These are phyloP conservation scores for Malachius bipustulatus DNA, from an alignment of 2,888 invertebrate species.

Conservation along the genomic window DNA sequence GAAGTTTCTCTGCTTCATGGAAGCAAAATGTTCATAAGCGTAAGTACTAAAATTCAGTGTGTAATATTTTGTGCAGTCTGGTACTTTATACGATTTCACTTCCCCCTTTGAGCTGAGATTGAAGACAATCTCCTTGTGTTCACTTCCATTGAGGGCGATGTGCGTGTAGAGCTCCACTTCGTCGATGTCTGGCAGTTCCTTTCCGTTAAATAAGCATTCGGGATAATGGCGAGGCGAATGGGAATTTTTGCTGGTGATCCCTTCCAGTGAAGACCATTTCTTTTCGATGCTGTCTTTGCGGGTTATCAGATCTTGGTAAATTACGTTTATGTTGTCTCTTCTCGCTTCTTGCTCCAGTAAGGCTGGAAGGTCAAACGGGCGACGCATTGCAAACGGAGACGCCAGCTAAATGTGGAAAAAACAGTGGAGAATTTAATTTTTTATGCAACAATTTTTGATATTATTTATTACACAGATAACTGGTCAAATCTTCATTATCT, in stretches of 20 bases:
- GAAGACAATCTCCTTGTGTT: constrained; percentile 38
- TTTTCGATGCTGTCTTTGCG: constrained; percentile 52
- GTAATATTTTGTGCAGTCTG: constrained; percentile 52
- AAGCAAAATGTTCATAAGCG: constrained; percentile 52
- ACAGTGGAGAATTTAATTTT: no score
- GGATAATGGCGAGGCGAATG: constrained; percentile 47
- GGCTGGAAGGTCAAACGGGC: constrained; percentile 61
- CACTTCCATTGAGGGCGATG: constrained; percentile 45
- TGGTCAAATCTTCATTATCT: no score
- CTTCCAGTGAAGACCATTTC: constrained; percentile 45
- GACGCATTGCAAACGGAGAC: constrained; percentile 58
- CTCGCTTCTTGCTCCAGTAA: constrained; percentile 66
- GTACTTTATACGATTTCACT: constrained; percentile 29
- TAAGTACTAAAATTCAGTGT: constrained; percentile 48
- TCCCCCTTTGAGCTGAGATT: constrained; percentile 22
- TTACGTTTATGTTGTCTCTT: constrained; percentile 45
- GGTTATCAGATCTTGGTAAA: constrained; percentile 51
- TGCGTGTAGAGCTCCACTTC: constrained; percentile 56
- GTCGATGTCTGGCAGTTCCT: constrained; percentile 52
- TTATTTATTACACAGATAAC: no score
- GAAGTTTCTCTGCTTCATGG: constrained; percentile 40
- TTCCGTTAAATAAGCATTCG: constrained; percentile 54
- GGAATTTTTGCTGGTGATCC: constrained; percentile 49
- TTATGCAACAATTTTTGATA: no score
- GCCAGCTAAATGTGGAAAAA: no score